Conservation (phyloP, 2,888 invertebrate species). For the Lithodes maja region DNA sequence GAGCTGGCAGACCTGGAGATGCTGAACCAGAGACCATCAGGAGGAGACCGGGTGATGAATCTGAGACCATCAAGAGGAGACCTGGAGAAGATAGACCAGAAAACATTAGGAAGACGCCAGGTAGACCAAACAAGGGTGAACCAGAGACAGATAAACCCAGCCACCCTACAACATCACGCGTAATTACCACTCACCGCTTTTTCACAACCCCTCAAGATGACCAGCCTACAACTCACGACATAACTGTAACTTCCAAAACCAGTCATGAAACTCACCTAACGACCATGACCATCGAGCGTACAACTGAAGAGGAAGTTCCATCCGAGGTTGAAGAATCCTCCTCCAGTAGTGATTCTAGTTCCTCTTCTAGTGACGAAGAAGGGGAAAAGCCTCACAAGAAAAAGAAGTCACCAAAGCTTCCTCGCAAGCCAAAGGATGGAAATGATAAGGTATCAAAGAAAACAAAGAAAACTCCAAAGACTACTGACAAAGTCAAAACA, state of each 20-base stretch:
- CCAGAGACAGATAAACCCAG: neutral
- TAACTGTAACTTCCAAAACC: no score
- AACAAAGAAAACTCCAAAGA: neutral
- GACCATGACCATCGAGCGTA: no score
- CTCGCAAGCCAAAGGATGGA: neutral
- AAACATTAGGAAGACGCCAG: neutral
- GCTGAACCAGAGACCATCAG: constrained; percentile 16
- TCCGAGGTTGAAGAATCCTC: neutral
- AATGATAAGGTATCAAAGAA: neutral
- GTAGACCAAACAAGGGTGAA: neutral
- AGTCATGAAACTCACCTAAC: no score
- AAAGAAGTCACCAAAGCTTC: neutral
- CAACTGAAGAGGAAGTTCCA: neutral
- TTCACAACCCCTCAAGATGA: no score
- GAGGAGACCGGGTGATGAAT: constrained; percentile 29
- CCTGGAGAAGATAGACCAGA: constrained; percentile 2
- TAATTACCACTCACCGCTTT: no score
- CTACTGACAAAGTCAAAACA: neutral
- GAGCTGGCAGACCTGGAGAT: constrained; percentile 27
- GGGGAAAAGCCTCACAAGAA: neutral
- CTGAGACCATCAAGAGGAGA: constrained; percentile 17
- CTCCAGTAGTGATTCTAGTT: neutral
- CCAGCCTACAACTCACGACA: no score
- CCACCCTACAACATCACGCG: neutral
- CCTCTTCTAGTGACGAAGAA: neutral